A percentile compares a stretch with the other conserved stretches of the same genome.
These are phyloP conservation scores for Perodicticus potto DNA, from an alignment of 2,797 vertebrate genomes.

Conservation along the genomic window DNA sequence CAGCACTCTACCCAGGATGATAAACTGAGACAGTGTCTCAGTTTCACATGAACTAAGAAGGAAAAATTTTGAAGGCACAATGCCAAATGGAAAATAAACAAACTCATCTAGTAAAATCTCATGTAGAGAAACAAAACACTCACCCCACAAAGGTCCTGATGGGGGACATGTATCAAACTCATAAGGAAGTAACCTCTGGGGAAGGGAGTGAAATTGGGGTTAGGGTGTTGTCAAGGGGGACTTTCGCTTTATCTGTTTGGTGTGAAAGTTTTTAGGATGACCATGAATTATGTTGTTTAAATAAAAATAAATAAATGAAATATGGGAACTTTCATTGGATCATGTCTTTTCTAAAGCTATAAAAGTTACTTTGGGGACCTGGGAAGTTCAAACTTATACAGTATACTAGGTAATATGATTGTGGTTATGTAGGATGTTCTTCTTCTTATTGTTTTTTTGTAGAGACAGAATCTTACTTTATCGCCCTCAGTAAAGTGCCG, in stretches of 20 bases:
- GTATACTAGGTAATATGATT: neutral
- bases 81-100: neutral
- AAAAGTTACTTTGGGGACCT: slow-evolving; percentile 2
- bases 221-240: neutral
- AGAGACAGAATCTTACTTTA: too few species aligned
- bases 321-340: neutral
- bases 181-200: neutral
- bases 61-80: slow-evolving; percentile 45
- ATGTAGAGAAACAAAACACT: slow-evolving; percentile 47
- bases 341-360: neutral
- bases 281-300: neutral
- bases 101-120: neutral
- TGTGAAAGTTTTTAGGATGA: neutral
- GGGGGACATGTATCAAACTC: neutral
- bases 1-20: too few species aligned
- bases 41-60: slow-evolving; percentile 11
- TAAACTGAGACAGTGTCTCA: neutral
- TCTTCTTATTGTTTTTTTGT: neutral
- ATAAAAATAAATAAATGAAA: slow-evolving; percentile 38
- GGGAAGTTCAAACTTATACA: neutral
- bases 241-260: neutral
- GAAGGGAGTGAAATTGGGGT: neutral
- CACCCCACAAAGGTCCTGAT: neutral
- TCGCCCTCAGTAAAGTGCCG: too few species aligned
- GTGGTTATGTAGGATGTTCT: neutral